Evolutionary conservation across 2,113 vertebrate species (phyloP), one percentile per base, ranked within the genome.

Genomic region (Gambusia holbrooki): DNA sequence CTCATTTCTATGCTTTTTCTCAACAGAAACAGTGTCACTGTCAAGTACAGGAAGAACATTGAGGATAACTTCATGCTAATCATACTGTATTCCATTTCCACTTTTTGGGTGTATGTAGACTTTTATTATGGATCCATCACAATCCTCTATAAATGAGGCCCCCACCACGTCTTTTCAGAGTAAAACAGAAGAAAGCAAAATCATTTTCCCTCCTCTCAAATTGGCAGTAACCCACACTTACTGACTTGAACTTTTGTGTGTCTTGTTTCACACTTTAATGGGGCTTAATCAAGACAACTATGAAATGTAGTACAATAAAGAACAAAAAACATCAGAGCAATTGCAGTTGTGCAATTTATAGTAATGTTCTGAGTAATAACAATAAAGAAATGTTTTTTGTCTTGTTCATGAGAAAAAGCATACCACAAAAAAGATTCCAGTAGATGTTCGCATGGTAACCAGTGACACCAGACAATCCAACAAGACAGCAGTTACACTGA

Each of bases 401-500:
- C 8, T 58, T n/a, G 51, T 25, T 58, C 45, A 58, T 58, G 22
- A 0, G 51, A n/a, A 45, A 28, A 14, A 37, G 25, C 15, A 54
- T 1, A 37, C 15, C 63, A 42, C 19, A 60, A 9, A 27, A 19
- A 37, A 61, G n/a, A 76, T 11, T 4, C 40, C 1, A 42, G 64
- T 25, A n/a, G 32, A 82, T 71, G 28, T 73, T 30, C 64, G 71
- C 60, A 10, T 45, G 72, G 48, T 19, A 33, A 65, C 33, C n/a
- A 80, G 17, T 72, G 69, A 64, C n/a, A 84, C 29, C 32, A 72
- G 63, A 75, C 78, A 62, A 37, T 45, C 35, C 72, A 84, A 61
- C 76, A 80, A 84, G 73, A 73, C 82, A 87, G 76, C 74, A 69
- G 70, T 40, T 58, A 74, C 79, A 87, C 84, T 73, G 81, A 71